Evolutionary conservation across 2,797 vertebrate species (phyloP), one percentile per base, ranked within the genome.

Genomic region (Furcifer pardalis): DNA sequence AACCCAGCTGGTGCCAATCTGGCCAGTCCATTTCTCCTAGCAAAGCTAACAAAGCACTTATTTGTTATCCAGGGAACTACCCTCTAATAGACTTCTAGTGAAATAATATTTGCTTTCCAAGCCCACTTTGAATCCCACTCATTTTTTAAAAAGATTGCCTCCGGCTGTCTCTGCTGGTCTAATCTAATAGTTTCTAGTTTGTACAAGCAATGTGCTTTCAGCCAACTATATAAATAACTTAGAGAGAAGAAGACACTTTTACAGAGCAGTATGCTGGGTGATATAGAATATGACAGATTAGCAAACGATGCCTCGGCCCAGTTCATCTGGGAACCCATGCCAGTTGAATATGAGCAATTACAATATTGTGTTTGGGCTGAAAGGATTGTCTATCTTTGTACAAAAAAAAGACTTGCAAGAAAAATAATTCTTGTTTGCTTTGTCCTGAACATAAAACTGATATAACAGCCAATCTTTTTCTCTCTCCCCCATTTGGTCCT

Each of bases 171-270:
- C 95, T 3, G 87, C 94, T 94, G 95, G 96, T 93, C 95, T 96
- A 96, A 96, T 96, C 96, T 96, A 97, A 97, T 97, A 96, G 96
- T 96, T 96, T 96, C 95, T 96, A 95, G 96, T 97, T 97, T 96
- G 96, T 96, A 97, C 96, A 96, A 96, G 96, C 95, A 95, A 95
- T 96, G 95, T 90, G 90, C 95, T 96, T 96, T 96, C 95, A 96
- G 94, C 95, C 94, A 95, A 93, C 95, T 94, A 95, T 94, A 95
- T 95, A 96, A 96, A 96, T 96, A 96, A 96, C 95, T 96, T 96
- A 95, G 93, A 94, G 94, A 95, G 93, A 90, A 95, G 93, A 95
- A 90, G 94, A 94, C 96, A 95, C 94, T 93, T 90, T 91, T 88
- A 92, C 89, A 87, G 93, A 84, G 89, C 91, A 91, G 94, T 87